A percentile compares a stretch with the other conserved stretches of the same genome.
phyloP scores from a whole-genome alignment of 2,888 invertebrate species.

The Meteorus colon region DNA sequence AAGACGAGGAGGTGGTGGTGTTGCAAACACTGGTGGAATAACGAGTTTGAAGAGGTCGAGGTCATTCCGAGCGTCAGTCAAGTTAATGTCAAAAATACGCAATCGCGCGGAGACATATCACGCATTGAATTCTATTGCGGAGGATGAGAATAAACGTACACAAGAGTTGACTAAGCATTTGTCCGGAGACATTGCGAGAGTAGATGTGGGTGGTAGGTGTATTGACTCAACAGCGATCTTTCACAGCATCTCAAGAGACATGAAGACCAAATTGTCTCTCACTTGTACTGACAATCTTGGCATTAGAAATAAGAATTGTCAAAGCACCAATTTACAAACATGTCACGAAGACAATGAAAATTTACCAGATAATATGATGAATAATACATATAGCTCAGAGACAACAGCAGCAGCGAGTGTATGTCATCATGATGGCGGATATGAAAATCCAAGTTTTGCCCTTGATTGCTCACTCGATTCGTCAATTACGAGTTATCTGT shows the following conservation, averaged over 20 bases:
- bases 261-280: slow-evolving; percentile 62
- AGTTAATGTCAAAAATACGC: slow-evolving; percentile 67
- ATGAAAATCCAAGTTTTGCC: slow-evolving; percentile 69
- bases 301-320: slow-evolving; percentile 6
- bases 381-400: neutral
- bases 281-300: neutral
- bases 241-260: slow-evolving; percentile 52
- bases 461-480: slow-evolving; percentile 67
- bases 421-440: slow-evolving; percentile 43
- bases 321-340: neutral
- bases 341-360: slow-evolving; percentile 2
- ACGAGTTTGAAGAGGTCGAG: slow-evolving; percentile 67
- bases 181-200: neutral
- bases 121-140: slow-evolving; percentile 10
- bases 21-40: slow-evolving; percentile 47
- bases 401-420: neutral
- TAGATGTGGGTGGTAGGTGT: slow-evolving; percentile 21
- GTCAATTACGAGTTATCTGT: slow-evolving; percentile 62
- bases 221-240: slow-evolving; percentile 21
- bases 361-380: slow-evolving; percentile 1
- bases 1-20: slow-evolving; percentile 50
- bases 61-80: slow-evolving; percentile 68
- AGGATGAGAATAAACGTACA: slow-evolving; percentile 16
- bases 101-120: slow-evolving; percentile 41
- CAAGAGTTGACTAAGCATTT: slow-evolving; percentile 16